These are phyloP conservation scores for Pristionchus arcanus DNA, from an alignment of 2,888 invertebrate species.

Conservation along the genomic window DNA sequence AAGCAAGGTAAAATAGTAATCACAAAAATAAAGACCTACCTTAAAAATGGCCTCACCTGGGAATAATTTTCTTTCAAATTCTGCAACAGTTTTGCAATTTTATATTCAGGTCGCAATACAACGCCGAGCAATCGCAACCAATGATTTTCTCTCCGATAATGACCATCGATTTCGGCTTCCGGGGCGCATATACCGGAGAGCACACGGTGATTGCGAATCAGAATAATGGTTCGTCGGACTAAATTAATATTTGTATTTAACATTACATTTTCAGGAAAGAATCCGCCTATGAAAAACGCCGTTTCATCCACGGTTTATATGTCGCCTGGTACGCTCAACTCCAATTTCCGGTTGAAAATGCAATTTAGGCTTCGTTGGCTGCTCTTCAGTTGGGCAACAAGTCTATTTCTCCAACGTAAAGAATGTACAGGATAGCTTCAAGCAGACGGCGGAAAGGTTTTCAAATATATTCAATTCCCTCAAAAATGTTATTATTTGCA, in stretches of 20 bases:
- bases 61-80: too few relatives aligned
- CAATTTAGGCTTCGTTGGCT: not conserved
- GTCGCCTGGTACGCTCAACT: not conserved
- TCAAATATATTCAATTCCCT: not conserved
- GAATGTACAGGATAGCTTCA: not conserved
- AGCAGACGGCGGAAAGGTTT: not conserved
- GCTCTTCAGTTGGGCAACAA: not conserved
- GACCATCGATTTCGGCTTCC: not conserved
- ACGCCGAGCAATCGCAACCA: not conserved
- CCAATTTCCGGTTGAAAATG: too few relatives aligned
- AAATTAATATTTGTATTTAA: too few relatives aligned
- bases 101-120: constrained; percentile 15
- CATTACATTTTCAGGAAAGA: too few relatives aligned
- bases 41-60: too few relatives aligned
- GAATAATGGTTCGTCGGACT: not conserved
- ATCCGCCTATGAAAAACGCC: too few relatives aligned
- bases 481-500: too few relatives aligned
- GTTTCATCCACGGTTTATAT: not conserved
- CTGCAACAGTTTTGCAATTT: too few relatives aligned
- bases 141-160: not conserved
- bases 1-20: not conserved
- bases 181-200: not conserved
- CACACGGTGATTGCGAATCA: not conserved
- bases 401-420: not conserved
- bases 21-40: too few relatives aligned